Base-by-base conservation (phyloP, 1,140 invertebrate species). In the Tenebrio molitor region DNA sequence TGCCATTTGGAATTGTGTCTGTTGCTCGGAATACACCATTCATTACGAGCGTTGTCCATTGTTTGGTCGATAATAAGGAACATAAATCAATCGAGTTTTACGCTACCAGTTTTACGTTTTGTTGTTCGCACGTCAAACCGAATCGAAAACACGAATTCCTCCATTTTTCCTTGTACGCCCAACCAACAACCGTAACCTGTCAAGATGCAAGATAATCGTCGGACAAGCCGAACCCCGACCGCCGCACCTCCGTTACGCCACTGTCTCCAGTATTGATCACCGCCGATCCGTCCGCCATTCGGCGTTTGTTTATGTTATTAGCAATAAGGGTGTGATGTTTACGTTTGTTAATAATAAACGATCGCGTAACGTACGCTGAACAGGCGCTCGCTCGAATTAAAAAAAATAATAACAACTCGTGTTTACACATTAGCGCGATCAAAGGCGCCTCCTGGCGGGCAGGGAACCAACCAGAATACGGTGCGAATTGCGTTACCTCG, bases 271-370 rank as follows among this genome's bases (percentile, higher is more conserved):
- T 46, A 53, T 53, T 19, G 46, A 53, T 53, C 46, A 53, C 36
- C 36, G 21, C 36, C 36, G 21, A 44, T 44, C 42, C 42, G 16
- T n/a, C 46, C 3, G 36, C 36, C n/a, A 39, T 39, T 39, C 5
- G 12, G 17, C 21, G 10, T 53, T 53, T 53, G 46, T 53, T 53
- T 53, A 53, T 53, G 46, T 53, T 53, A 53, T 53, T 53, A 53
- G 46, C 46, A 53, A 53, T 21, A 53, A 53, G 46, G 46, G 46
- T 53, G 46, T 53, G 46, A 53, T 53, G 46, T 53, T 53, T 53
- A 19, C 23, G 36, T 39, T 5, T 39, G 36, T 39, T 39, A 39
- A 39, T 39, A 39, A 39, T 39, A 39, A 39, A 39, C 36, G 36
- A 21, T 53, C 17, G 23, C 23, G 46, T 53, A 53, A 53, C 5